Conservation (phyloP, 2,797 vertebrate genomes). For the Philypnodon macrostomus region DNA sequence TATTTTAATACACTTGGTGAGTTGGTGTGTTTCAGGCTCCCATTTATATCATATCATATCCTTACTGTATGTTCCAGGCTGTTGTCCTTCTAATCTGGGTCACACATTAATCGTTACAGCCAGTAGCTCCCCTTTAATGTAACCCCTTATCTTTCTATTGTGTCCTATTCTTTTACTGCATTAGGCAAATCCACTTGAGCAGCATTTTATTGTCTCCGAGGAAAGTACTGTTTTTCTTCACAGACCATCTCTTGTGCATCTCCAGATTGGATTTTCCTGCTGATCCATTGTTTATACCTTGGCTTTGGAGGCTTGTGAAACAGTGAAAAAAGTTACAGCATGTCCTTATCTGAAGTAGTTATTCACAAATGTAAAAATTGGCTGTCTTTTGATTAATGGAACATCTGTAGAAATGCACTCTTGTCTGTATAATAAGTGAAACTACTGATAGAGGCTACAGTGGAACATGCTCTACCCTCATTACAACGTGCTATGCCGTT, state of each 20-base stretch:
- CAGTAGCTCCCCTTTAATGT: constrained; percentile 18
- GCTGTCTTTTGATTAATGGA: constrained; percentile 10
- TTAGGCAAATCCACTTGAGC: constrained; percentile 59
- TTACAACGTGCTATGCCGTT: constrained; percentile 8
- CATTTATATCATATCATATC: no score
- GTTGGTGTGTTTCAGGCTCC: no score
- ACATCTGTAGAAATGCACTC: constrained; percentile 10
- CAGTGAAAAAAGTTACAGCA: constrained; percentile 8
- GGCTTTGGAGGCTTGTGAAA: constrained; percentile 34
- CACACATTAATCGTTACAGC: constrained; percentile 20
- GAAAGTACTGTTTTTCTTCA: constrained; percentile 47
- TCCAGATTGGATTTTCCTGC: constrained; percentile 43
- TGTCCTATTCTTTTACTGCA: constrained; percentile 60
- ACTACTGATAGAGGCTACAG: background rate
- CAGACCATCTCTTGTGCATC: constrained; percentile 42
- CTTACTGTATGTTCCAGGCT: constrained; percentile 43
- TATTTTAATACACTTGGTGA: no score
- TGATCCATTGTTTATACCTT: constrained; percentile 48
- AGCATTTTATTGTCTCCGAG: constrained; percentile 47
- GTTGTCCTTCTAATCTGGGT: constrained; percentile 39
- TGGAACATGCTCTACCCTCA: constrained; percentile 7
- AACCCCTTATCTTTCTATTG: constrained; percentile 45
- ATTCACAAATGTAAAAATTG: constrained; percentile 22
- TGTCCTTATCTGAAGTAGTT: constrained; percentile 14
- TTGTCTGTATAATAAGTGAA: constrained; percentile 6